Percentiles rank a stretch among this genome's conserved stretches.
These are phyloP conservation scores for Crocidura indochinensis DNA, from an alignment of 2,797 vertebrate genomes.

Conservation along the genomic window DNA sequence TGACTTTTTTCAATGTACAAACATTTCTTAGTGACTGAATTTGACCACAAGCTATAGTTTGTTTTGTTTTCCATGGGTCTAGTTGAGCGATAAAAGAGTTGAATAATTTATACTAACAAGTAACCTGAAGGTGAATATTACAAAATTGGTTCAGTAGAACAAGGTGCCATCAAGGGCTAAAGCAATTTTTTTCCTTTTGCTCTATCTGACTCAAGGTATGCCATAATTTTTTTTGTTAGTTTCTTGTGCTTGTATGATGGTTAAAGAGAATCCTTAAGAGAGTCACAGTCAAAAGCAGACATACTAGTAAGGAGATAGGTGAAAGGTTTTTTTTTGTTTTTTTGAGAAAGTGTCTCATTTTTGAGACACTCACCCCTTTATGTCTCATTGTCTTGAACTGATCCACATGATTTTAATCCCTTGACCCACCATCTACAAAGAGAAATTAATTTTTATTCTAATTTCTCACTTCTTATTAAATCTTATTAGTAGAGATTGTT, in stretches of 20 bases:
- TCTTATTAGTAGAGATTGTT: no score
- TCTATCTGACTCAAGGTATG: not conserved
- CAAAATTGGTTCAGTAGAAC: not conserved
- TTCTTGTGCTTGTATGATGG: not conserved
- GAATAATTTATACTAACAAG: slow-evolving; percentile 3
- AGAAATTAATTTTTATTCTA: not conserved
- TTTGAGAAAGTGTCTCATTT: not conserved
- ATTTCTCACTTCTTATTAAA: not conserved
- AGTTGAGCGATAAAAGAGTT: not conserved
- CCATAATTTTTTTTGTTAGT: not conserved
- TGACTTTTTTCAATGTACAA: slow-evolving; percentile 34
- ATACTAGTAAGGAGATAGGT: not conserved
- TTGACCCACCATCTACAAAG: not conserved
- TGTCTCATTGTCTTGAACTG: not conserved
- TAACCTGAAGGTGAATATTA: not conserved
- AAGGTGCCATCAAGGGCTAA: not conserved
- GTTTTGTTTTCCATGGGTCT: not conserved
- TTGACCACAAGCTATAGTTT: slow-evolving; percentile 15
- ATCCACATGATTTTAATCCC: not conserved
- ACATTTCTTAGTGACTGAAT: not conserved
- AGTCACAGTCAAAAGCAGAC: not conserved
- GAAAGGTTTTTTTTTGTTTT: not conserved
- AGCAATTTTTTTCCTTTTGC: not conserved
- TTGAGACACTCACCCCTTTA: not conserved
- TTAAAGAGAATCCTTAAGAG: not conserved